These are phyloP conservation scores for Kryphioiulus occultus DNA, from an alignment of 2,888 invertebrate genomes.

Conservation along the genomic window DNA sequence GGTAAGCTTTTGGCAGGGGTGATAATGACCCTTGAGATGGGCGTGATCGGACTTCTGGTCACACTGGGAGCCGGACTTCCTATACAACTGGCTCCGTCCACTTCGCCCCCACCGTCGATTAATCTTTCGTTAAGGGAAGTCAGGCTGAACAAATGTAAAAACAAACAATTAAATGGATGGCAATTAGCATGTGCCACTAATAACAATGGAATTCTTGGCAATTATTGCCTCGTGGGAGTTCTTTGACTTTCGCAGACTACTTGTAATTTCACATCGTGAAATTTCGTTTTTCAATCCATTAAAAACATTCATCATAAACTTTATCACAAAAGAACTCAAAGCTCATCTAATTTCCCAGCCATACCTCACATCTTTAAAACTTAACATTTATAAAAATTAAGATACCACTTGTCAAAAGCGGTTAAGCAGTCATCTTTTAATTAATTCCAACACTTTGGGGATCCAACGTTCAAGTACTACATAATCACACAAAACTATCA, in stretches of 20 bases:
- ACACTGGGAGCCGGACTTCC: conserved; percentile 58
- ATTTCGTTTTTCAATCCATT: neutral
- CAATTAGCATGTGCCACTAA: neutral
- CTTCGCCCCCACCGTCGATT: conserved; percentile 54
- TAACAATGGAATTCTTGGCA: neutral
- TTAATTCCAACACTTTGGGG: too few relatives aligned
- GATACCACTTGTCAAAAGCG: too few relatives aligned
- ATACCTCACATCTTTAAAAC: too few relatives aligned
- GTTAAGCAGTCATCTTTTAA: too few relatives aligned
- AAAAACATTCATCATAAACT: too few relatives aligned
- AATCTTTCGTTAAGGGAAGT: conserved; percentile 49
- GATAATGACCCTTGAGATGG: neutral
- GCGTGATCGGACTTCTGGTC: neutral
- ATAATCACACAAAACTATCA: too few relatives aligned
- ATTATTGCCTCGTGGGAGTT: neutral
- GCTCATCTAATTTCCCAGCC: too few relatives aligned
- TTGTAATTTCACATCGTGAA: conserved; percentile 1
- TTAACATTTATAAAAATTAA: too few relatives aligned
- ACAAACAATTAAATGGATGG: conserved; percentile 17
- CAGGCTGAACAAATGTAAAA: neutral
- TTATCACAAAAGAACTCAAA: too few relatives aligned
- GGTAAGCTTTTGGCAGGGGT: conserved; percentile 49
- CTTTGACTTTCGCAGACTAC: neutral
- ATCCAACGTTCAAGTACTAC: too few relatives aligned
- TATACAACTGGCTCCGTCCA: conserved; percentile 60